phyloP scores from a whole-genome alignment of 2,113 vertebrate species.

The Accipiter virgatus region DNA sequence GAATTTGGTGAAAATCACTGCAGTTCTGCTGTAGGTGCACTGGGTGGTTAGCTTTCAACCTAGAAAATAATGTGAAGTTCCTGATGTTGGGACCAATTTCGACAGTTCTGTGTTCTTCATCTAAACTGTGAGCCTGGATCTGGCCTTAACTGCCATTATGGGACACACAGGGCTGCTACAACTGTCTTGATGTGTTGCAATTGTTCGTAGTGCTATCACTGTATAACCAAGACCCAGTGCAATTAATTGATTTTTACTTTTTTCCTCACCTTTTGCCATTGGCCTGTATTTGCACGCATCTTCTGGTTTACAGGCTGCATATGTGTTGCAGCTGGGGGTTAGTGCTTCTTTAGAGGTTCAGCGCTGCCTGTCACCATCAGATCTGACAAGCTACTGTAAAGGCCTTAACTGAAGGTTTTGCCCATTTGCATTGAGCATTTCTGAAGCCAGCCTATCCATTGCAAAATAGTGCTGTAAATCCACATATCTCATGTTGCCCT shows the following conservation, averaged over 20 bases:
- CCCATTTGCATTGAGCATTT: not conserved
- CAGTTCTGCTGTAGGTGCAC: too few relatives aligned
- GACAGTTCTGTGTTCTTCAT: too few relatives aligned
- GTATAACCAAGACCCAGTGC: not conserved
- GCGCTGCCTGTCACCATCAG: not conserved
- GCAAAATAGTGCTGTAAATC: not conserved
- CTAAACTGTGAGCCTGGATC: fast-evolving
- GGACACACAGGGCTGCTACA: not conserved
- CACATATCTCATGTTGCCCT: not conserved
- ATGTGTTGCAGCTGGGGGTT: not conserved
- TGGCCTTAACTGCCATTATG: fast-evolving
- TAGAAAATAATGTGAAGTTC: not conserved
- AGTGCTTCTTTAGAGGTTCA: not conserved
- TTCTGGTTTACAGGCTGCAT: not conserved
- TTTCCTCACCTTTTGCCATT: not conserved
- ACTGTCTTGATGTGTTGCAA: not conserved
- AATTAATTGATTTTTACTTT: not conserved
- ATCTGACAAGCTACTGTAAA: not conserved
- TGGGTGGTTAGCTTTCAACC: not conserved
- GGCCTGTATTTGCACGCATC: not conserved
- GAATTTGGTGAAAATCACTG: not conserved
- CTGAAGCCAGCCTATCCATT: not conserved
- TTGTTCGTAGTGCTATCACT: not conserved
- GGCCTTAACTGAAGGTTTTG: constrained; percentile 13
- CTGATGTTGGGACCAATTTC: fast-evolving